Percentiles rank a stretch among this genome's conserved stretches.
phyloP scores from a whole-genome alignment of 2,888 invertebrate species.

The Drosophila nr. perissopoda region DNA sequence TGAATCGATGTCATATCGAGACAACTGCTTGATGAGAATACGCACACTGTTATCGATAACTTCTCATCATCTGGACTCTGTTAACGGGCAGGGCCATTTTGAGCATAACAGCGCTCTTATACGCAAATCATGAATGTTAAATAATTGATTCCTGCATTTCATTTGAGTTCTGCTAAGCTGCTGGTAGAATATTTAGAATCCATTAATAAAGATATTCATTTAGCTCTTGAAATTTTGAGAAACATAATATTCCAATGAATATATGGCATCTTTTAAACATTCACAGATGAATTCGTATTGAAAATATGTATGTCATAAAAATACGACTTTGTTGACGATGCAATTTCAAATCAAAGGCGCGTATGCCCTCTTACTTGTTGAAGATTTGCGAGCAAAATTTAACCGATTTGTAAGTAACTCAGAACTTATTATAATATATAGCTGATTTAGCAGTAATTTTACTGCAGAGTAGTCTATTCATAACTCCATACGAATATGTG shows the following conservation, averaged over 20 bases:
- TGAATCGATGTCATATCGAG: conserved; percentile 2
- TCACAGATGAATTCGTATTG: not conserved
- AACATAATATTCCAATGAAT: not conserved
- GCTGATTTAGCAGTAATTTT: not conserved
- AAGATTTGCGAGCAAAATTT: not conserved
- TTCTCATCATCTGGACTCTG: conserved; percentile 11
- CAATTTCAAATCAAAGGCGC: not conserved
- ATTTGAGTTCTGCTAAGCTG: conserved; percentile 15
- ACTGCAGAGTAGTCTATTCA: not conserved
- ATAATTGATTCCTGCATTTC: not conserved
- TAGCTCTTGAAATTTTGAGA: not conserved
- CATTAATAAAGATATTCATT: not conserved
- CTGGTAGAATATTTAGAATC: conserved; percentile 1
- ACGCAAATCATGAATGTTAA: not conserved
- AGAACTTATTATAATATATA: not conserved
- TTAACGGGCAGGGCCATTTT: conserved; percentile 30
- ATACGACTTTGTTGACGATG: not conserved
- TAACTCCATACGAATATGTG: not conserved
- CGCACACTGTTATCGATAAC: conserved; percentile 37
- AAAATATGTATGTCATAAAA: not conserved
- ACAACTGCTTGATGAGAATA: not conserved
- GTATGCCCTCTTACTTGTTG: not conserved
- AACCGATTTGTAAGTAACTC: not conserved
- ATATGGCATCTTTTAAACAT: not conserved
- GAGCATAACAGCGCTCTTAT: conserved; percentile 21